These are phyloP conservation scores for Zygaena filipendulae DNA, from an alignment of 2,888 invertebrate species.

Conservation along the genomic window DNA sequence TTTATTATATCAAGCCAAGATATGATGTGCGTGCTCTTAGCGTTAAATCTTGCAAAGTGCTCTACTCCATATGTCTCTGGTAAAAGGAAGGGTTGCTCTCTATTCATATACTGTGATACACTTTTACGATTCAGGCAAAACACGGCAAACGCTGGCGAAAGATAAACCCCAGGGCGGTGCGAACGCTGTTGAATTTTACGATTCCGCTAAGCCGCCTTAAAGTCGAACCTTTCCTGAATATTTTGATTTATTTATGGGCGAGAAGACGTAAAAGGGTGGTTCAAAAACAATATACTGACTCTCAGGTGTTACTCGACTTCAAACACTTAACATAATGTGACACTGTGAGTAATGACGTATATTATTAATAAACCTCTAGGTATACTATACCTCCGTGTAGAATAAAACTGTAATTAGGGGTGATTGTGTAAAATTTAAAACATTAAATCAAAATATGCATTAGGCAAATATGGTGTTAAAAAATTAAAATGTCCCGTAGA, in stretches of 20 bases:
- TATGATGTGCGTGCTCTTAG: too few relatives aligned
- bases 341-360: constrained; percentile 25
- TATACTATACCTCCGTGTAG: too few relatives aligned
- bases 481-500: too few relatives aligned
- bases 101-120: constrained; percentile 61
- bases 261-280: constrained; percentile 62
- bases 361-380: too few relatives aligned
- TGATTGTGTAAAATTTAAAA: too few relatives aligned
- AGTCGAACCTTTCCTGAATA: constrained; percentile 67
- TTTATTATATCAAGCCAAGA: too few relatives aligned
- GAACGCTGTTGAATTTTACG: constrained; percentile 67
- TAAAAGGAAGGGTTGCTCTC: constrained; percentile 54
- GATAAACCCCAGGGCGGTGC: constrained; percentile 57
- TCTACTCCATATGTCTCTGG: constrained; percentile 45
- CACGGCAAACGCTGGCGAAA: constrained; percentile 52
- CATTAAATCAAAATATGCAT: too few relatives aligned
- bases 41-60: constrained; percentile 52
- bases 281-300: constrained; percentile 59
- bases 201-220: constrained; percentile 67
- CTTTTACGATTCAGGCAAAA: constrained; percentile 63
- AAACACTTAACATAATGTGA: constrained; percentile 44
- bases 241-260: constrained; percentile 69
- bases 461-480: too few relatives aligned
- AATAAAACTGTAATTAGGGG: too few relatives aligned
- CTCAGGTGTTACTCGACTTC: constrained; percentile 34